phyloP scores from a whole-genome alignment of 1,140 invertebrate genomes.

The Drosophila elegans region DNA sequence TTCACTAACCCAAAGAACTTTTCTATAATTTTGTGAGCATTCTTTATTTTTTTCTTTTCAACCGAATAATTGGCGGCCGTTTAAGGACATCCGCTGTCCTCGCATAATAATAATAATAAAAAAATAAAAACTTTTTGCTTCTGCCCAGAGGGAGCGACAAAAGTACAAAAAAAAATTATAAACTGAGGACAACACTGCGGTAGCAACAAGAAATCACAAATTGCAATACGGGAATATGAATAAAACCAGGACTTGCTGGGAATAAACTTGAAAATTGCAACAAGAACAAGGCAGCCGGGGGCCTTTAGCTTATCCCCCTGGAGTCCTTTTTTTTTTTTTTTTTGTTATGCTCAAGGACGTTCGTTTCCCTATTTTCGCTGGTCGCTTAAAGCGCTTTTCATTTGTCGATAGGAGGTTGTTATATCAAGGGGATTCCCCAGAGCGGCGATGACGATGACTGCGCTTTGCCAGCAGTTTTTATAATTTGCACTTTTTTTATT shows the following conservation, averaged over 20 bases:
- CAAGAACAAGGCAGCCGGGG: slow-evolving; percentile 34
- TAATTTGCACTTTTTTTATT: slow-evolving; percentile 69
- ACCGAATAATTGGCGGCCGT: slow-evolving; percentile 42
- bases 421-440: slow-evolving; percentile 41
- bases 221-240: slow-evolving; percentile 37
- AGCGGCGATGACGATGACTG: slow-evolving; percentile 63
- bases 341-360: slow-evolving; percentile 46
- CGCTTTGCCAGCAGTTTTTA: slow-evolving; percentile 81
- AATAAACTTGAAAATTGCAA: slow-evolving; percentile 69
- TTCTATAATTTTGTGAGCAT: background rate
- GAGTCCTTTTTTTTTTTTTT: slow-evolving; percentile 35
- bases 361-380: slow-evolving; percentile 1
- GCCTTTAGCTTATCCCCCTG: slow-evolving; percentile 17
- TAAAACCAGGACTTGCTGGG: slow-evolving; percentile 9
- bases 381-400: slow-evolving; percentile 51
- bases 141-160: slow-evolving; percentile 8
- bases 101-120: slow-evolving; percentile 17
- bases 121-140: slow-evolving; percentile 22
- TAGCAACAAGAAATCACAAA: slow-evolving; percentile 50
- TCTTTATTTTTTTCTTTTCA: slow-evolving; percentile 3
- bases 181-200: slow-evolving; percentile 30
- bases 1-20: slow-evolving; percentile 8
- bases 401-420: slow-evolving; percentile 41
- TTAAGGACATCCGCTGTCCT: slow-evolving; percentile 22
- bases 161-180: slow-evolving; percentile 3